Evolutionary conservation across 92 coral and sea anemone species (phyloP), one percentile per base, ranked within the genome.

Genomic region (Parazoanthus atlanticus): DNA sequence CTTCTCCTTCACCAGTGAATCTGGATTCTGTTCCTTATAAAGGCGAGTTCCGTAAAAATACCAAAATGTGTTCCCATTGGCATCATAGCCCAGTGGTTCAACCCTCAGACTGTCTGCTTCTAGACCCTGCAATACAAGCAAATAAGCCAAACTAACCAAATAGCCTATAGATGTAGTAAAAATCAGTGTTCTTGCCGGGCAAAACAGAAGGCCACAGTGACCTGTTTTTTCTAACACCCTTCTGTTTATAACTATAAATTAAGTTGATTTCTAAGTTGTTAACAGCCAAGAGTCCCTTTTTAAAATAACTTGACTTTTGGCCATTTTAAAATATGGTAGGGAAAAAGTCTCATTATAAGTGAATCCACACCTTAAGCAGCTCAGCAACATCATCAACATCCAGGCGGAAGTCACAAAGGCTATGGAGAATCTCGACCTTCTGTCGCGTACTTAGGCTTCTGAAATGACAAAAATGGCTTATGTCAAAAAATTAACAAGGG

Each of bases 91-190:
- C 47, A 96, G 90, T 0, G 99, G 99, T 66, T 96, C 99, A 40
- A 96, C 99, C 73, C 99, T 94, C 23, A 96, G 90, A 82, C 99
- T 96, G 92, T 96, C 98, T 7, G 99, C 98, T 86, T 96, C 99
- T 79, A 96, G 85, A 23, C 99, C 99, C 95, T 94, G 46, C 21
- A 65, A 41, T 28, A 41, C 23, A 30, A 78, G 29, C 11, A 58
- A 10, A 8, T 12, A 23, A 21, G 65, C 23, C 23, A 56, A 56
- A 56, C 3, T 56, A 7, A 19, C 65, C 65, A 56, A 56, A 13
- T 16, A 0, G 12, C 12, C 49, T 36, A n/a, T n/a, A 5, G 12
- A 6, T 10, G 12, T n/a, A n/a, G 49, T 43, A 43, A 43, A 43
- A 43, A 43, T 8, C 49, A 43, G 49, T 36, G 38, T 36, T 36